Conservation (phyloP, 2,113 vertebrate species). For the Bubo scandiacus region DNA sequence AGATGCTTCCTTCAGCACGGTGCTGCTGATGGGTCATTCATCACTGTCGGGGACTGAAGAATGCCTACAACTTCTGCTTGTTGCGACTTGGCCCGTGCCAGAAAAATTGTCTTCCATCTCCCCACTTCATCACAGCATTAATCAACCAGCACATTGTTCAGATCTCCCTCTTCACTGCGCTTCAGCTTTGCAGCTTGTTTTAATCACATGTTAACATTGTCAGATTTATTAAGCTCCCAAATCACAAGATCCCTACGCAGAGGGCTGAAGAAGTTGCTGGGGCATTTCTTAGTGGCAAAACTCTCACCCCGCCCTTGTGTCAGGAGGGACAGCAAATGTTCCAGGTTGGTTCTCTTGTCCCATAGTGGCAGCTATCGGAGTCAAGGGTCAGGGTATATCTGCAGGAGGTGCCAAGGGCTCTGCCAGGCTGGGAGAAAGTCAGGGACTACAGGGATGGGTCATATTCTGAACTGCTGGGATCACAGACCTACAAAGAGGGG, state of each 20-base stretch:
- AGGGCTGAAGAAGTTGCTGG: neutral
- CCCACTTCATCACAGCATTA: neutral
- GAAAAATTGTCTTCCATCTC: neutral
- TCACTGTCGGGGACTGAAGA: neutral
- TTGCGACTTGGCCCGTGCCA: neutral
- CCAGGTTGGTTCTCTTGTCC: neutral
- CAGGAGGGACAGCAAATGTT: neutral
- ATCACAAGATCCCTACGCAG: neutral
- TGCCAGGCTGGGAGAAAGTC: neutral
- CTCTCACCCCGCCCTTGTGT: neutral
- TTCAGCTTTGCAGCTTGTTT: neutral
- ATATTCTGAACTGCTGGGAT: neutral
- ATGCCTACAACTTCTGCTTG: neutral
- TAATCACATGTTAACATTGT: neutral
- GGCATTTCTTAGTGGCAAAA: neutral
- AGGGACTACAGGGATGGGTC: fast-evolving
- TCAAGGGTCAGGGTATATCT: fast-evolving
- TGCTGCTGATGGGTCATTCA: neutral
- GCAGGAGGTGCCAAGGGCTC: neutral
- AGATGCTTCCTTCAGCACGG: neutral
- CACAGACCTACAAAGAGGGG: neutral
- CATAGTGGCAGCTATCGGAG: fast-evolving
- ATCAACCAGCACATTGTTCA: neutral
- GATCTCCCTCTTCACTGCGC: neutral
- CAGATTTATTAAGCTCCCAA: neutral